Conservation (phyloP, 2,797 vertebrate genomes). For the Danio kyathit region DNA sequence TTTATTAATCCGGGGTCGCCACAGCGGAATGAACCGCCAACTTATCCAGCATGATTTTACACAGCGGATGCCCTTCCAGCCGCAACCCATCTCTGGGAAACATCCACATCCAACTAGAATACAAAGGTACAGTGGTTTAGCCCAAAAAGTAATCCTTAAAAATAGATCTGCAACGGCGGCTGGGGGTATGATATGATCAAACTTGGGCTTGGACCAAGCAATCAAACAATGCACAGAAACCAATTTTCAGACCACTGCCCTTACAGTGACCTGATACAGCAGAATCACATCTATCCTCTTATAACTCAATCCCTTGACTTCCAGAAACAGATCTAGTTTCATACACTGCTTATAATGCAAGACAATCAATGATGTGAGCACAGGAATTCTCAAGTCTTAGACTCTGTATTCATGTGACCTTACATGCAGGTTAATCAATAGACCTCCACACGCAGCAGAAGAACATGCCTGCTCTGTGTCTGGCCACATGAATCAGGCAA, state of each 20-base stretch:
- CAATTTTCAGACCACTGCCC: not conserved
- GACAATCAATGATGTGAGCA: not conserved
- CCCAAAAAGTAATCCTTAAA: not conserved
- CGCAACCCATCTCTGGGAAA: too few relatives aligned
- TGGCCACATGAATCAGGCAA: constrained; percentile 6
- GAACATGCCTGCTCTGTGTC: not conserved
- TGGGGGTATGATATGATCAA: not conserved
- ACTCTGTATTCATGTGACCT: not conserved
- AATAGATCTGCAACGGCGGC: not conserved
- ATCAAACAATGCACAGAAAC: not conserved
- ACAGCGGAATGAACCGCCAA: too few relatives aligned
- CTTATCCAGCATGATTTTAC: too few relatives aligned
- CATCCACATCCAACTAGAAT: too few relatives aligned
- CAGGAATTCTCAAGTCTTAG: not conserved
- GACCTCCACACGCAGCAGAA: not conserved
- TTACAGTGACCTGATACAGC: constrained; percentile 4
- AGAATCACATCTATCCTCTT: not conserved
- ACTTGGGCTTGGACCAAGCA: not conserved
- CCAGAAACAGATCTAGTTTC: not conserved
- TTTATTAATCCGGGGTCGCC: too few relatives aligned
- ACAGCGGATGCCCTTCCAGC: too few relatives aligned
- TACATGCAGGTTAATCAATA: not conserved
- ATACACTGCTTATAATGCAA: constrained; percentile 5
- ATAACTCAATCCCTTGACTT: constrained; percentile 16
- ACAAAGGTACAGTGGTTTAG: not conserved